A percentile compares a stretch with the other conserved stretches of the same genome.
Evolutionary conservation across 2,797 vertebrate species (phyloP).

Genomic region (Cottoperca gobio): DNA sequence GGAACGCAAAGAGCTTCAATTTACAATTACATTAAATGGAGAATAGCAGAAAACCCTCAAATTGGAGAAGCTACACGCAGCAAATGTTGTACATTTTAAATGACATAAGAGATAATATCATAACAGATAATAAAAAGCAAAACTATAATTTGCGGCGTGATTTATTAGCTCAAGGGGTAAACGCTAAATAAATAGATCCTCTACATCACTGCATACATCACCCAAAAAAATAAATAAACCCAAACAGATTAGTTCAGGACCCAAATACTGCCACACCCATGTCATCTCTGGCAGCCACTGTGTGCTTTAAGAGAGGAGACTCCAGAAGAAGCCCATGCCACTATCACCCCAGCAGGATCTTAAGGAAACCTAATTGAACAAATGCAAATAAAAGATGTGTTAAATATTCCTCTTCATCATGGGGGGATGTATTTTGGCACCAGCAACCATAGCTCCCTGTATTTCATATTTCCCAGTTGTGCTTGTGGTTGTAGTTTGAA

Average conservation of each 20-base stretch:
- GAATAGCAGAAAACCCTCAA: not conserved
- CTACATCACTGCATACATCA: not conserved
- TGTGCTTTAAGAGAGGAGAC: slow-evolving; percentile 32
- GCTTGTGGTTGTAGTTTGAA: slow-evolving; percentile 42
- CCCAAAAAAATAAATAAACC: slow-evolving; percentile 7
- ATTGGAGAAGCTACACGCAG: not conserved
- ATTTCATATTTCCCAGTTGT: slow-evolving; percentile 61
- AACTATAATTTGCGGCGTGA: not conserved
- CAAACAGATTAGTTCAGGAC: slow-evolving; percentile 30
- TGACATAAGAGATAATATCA: not conserved
- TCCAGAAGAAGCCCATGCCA: slow-evolving; percentile 26
- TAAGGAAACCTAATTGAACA: slow-evolving; percentile 66
- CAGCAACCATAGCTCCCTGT: slow-evolving; percentile 35
- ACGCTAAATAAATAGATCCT: not conserved
- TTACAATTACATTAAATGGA: not conserved
- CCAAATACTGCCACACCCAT: slow-evolving; percentile 32
- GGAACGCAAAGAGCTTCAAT: not conserved
- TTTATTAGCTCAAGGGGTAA: not conserved
- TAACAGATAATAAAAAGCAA: not conserved
- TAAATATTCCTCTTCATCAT: slow-evolving; percentile 69
- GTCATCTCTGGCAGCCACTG: slow-evolving; percentile 31
- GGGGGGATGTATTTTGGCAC: slow-evolving; percentile 64
- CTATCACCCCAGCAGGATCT: slow-evolving; percentile 54
- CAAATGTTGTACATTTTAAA: not conserved
- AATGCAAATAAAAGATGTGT: slow-evolving; percentile 75